phyloP scores from a whole-genome alignment of 1,140 invertebrate genomes.

The Campodea augens region DNA sequence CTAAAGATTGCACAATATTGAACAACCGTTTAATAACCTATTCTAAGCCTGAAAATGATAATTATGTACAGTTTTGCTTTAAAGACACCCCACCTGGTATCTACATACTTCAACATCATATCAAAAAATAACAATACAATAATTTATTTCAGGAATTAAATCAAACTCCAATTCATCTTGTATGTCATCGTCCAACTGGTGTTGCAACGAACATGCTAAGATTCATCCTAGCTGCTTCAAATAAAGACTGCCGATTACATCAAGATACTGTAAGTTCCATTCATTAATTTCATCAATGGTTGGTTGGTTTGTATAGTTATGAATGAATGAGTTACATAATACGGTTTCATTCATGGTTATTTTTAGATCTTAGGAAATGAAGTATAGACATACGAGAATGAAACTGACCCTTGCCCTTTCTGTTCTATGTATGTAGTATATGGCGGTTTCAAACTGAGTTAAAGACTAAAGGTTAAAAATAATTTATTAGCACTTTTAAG shows the following conservation, averaged over 20 bases:
- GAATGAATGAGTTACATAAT: conserved; percentile 1
- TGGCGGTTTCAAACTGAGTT: neutral
- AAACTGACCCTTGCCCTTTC: neutral
- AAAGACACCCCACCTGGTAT: neutral
- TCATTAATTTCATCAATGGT: neutral
- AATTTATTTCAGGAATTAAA: conserved; percentile 28
- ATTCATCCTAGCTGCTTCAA: conserved; percentile 57
- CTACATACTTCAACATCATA: neutral
- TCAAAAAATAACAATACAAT: neutral
- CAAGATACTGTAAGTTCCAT: conserved; percentile 60
- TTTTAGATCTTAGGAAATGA: neutral
- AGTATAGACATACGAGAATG: neutral
- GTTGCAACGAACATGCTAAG: conserved; percentile 74
- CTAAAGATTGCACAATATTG: neutral
- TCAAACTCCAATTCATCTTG: conserved; percentile 78
- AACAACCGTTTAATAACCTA: neutral
- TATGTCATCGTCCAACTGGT: conserved; percentile 70
- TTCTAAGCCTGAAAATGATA: neutral
- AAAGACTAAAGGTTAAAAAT: too few species aligned
- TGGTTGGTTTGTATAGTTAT: too few species aligned
- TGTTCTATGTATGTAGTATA: neutral
- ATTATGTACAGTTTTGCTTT: neutral
- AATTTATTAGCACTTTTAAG: too few species aligned
- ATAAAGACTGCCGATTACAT: conserved; percentile 66
- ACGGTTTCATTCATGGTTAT: neutral